A percentile compares a stretch with the other conserved stretches of the same genome.
Conservation (phyloP, 2,113 vertebrate genomes). For the Hypanus sabinus region DNA sequence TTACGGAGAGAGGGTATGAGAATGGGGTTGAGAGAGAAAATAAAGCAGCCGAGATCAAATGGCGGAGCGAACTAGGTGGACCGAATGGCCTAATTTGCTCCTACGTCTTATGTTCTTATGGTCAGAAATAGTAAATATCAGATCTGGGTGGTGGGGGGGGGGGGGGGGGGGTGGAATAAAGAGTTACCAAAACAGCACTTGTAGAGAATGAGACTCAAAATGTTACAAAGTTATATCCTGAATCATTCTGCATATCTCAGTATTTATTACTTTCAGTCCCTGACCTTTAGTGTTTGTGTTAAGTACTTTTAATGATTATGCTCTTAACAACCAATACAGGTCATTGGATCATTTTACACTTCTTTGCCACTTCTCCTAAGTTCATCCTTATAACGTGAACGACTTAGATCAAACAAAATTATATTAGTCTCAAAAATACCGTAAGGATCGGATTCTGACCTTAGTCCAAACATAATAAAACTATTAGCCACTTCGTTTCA, state of each 20-base stretch:
- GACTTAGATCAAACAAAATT: no score
- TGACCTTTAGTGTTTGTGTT: not conserved
- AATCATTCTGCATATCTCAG: not conserved
- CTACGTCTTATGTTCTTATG: no score
- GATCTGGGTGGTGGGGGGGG: not conserved
- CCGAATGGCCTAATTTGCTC: no score
- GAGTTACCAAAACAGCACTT: not conserved
- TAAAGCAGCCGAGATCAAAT: no score
- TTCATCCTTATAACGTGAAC: not conserved
- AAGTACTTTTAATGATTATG: not conserved
- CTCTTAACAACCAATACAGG: not conserved
- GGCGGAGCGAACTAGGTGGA: no score
- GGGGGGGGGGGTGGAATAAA: no score
- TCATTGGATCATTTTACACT: not conserved
- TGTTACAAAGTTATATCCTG: not conserved
- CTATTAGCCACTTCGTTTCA: not conserved
- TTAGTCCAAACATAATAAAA: not conserved
- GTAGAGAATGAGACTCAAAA: not conserved
- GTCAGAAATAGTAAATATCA: not conserved
- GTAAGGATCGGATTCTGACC: not conserved
- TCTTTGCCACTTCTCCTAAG: not conserved
- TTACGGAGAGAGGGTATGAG: no score
- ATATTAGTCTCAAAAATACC: not conserved
- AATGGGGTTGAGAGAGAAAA: no score
- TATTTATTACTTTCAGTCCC: constrained; percentile 5